Base-by-base conservation (phyloP, 2,113 vertebrate genomes). In the Mionectes macconnelli region DNA sequence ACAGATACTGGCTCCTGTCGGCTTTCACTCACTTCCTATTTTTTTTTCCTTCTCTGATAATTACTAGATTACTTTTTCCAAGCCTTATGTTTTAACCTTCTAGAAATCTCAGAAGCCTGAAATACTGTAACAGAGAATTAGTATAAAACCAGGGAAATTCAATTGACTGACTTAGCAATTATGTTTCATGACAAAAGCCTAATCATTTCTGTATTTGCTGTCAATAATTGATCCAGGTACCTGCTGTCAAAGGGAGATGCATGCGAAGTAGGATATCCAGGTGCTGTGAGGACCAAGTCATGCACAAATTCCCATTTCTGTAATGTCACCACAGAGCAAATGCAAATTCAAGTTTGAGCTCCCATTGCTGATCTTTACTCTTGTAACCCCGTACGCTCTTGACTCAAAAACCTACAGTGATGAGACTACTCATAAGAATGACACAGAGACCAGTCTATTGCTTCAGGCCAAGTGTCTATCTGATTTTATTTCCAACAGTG, bases 61-160 rank as follows among this genome's bases (percentile, higher is more conserved):
- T 93, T 93, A 92, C 33, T 56, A 90, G 87, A 90, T 96, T 95
- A 93, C 30, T 81, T 93, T 95, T 95, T 77, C 90, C 64, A 87
- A 79, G 72, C 45, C 60, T 87, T 87, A 13, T 64, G 62, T 93
- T 91, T 90, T 72, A 93, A 82, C 69, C 40, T 90, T 79, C 50
- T 23, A 84, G 70, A 89, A 89, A 89, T 57, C 56, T 89, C n/a
- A 45, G 69, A 95, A 82, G 69, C 55, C 66, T 90, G 40, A 56
- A 93, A 88, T 42, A 40, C 28, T n/a, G 28, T 40, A 87, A 76
- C n/a, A 87, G 85, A 84, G 40, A 86, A 84, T 50, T 49, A 53
- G 25, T 45, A 76, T 14, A 47, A 72, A 84, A 91, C 63, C 19
- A 67, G 25, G 66, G 56, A 68, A 57, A 28, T 53, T 40, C 40